Conservation (phyloP, 2,113 vertebrate species). For the Garra rufa region DNA sequence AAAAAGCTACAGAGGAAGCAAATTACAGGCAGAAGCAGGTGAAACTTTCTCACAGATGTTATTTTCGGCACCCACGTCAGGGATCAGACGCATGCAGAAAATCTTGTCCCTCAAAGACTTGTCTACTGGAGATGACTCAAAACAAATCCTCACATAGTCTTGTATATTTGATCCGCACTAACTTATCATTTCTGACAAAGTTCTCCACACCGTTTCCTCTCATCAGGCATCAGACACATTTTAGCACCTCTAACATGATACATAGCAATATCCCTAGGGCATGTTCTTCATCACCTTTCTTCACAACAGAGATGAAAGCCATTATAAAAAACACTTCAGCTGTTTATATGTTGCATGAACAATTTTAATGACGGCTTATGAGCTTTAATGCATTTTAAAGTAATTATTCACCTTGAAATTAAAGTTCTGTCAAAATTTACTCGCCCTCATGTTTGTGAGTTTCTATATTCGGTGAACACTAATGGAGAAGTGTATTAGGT, state of each 20-base stretch:
- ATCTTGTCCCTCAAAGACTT: slow-evolving; percentile 23
- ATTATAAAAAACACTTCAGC: slow-evolving; percentile 52
- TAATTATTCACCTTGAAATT: not conserved
- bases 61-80: slow-evolving; percentile 32
- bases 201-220: slow-evolving; percentile 2
- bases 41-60: slow-evolving; percentile 14
- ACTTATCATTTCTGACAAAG: slow-evolving; percentile 21
- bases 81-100: not conserved
- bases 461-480: not conserved
- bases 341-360: too few species aligned
- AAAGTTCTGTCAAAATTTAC: not conserved
- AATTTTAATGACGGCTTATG: not conserved
- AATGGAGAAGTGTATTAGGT: not conserved
- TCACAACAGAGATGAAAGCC: slow-evolving; percentile 26
- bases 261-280: slow-evolving; percentile 28
- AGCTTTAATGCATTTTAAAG: not conserved
- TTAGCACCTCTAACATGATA: slow-evolving; percentile 33
- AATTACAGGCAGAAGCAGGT: slow-evolving; percentile 13
- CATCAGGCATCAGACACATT: slow-evolving; percentile 32
- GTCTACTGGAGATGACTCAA: slow-evolving; percentile 26
- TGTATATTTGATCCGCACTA: slow-evolving; percentile 33
- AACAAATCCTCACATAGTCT: slow-evolving; percentile 28
- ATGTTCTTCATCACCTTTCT: slow-evolving; percentile 26
- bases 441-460: not conserved
- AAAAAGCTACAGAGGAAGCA: not conserved